A percentile compares a stretch with the other conserved stretches of the same genome.
Evolutionary conservation across 2,113 vertebrate genomes (phyloP).

Genomic region (Raphicerus campestris): DNA sequence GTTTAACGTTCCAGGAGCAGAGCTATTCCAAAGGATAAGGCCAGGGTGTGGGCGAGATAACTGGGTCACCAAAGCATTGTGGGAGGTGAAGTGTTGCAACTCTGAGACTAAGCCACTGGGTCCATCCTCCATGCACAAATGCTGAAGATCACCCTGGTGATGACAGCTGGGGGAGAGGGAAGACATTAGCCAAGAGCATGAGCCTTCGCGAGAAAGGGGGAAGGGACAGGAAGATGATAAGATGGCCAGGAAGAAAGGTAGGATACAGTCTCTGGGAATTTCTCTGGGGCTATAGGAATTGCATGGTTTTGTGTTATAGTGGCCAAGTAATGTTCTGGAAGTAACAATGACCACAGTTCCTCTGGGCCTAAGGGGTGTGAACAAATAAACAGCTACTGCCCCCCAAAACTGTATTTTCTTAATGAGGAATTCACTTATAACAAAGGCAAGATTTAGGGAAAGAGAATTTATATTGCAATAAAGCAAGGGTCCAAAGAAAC

Average conservation of each 20-base stretch:
- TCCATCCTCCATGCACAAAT: accelerated
- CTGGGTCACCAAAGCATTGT: neutral
- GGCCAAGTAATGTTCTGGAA: neutral
- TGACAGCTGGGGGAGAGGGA: neutral
- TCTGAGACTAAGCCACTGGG: neutral
- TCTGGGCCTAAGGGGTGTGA: neutral
- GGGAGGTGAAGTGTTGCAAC: too few species aligned
- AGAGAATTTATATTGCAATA: too few species aligned
- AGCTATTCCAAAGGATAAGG: neutral
- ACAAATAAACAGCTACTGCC: neutral
- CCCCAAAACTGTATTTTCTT: neutral
- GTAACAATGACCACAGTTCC: neutral
- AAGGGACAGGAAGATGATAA: neutral
- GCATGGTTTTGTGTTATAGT: neutral
- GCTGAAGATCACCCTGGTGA: neutral
- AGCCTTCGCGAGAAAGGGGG: neutral
- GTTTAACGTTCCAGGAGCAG: neutral
- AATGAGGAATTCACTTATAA: neutral
- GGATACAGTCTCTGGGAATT: neutral
- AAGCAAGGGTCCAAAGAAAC: neutral
- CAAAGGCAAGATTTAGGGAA: neutral
- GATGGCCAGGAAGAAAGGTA: neutral
- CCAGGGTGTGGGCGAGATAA: neutral
- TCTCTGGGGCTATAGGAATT: too few species aligned
- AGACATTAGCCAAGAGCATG: neutral